Percentiles rank a stretch among this genome's conserved stretches.
Conservation (phyloP, 2,888 invertebrate genomes). For the Tortrix viridana region DNA sequence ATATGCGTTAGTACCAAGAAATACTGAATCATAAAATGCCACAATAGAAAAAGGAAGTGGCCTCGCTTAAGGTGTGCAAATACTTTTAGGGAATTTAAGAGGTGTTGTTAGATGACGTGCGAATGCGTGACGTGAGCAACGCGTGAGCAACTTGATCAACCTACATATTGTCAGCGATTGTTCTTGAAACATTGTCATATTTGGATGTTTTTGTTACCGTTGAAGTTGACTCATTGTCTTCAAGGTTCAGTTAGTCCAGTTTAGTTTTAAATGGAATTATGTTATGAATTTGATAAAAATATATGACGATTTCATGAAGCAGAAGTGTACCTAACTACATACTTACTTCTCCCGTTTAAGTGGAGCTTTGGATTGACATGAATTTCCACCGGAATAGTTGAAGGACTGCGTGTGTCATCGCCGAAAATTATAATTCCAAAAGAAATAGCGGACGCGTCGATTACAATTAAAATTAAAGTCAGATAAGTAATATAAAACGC, state of each 20-base stretch:
- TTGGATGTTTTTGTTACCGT: constrained; percentile 54
- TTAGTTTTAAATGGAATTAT: constrained; percentile 17
- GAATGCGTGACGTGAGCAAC: constrained; percentile 47
- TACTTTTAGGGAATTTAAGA: constrained; percentile 6
- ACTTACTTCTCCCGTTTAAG: too few species aligned
- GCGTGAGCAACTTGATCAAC: constrained; percentile 43
- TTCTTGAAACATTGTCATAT: constrained; percentile 48
- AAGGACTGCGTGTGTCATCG: too few species aligned
- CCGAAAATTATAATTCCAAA: too few species aligned
- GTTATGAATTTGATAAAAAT: not conserved
- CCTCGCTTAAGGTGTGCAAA: constrained; percentile 16
- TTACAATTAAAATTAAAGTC: too few species aligned
- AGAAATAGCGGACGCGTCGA: too few species aligned
- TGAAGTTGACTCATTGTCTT: constrained; percentile 53
- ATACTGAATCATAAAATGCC: constrained; percentile 5
- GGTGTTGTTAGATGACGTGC: constrained; percentile 4
- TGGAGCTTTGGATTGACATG: too few species aligned
- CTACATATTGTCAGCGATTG: constrained; percentile 42
- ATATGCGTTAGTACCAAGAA: constrained; percentile 12
- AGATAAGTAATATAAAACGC: too few species aligned
- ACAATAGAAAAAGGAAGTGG: constrained; percentile 7
- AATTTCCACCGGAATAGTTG: too few species aligned
- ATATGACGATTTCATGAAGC: not conserved
- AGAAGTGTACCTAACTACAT: not conserved
- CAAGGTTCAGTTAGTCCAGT: constrained; percentile 46